A percentile compares a stretch with the other conserved stretches of the same genome.
Evolutionary conservation across 1,140 invertebrate genomes (phyloP).

Genomic region (Tetraneura akinire): DNA sequence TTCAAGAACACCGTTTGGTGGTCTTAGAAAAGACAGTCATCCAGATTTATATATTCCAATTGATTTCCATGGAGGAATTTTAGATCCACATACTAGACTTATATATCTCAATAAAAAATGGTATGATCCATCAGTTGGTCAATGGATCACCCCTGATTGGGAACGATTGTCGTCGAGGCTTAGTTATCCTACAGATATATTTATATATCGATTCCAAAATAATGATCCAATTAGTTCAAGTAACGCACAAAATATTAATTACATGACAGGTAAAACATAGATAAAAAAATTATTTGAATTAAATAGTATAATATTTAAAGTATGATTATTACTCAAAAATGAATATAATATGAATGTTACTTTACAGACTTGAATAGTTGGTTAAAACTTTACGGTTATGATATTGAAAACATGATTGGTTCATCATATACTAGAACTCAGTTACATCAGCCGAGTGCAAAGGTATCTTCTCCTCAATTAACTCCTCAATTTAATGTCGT

Average conservation of each 20-base stretch:
- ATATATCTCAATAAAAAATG: conserved; percentile 80
- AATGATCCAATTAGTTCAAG: conserved; percentile 89
- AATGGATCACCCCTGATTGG: conserved; percentile 94
- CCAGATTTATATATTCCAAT: conserved; percentile 88
- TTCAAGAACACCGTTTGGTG: conserved; percentile 86
- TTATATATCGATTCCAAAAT: conserved; percentile 87
- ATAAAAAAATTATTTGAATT: neutral
- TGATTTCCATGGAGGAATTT: conserved; percentile 88
- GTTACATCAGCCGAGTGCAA: conserved; percentile 76
- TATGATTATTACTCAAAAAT: too few relatives aligned
- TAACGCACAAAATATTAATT: conserved; percentile 66
- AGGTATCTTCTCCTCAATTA: conserved; percentile 73
- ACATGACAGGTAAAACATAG: conserved; percentile 70
- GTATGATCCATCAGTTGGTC: conserved; percentile 89
- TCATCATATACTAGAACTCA: conserved; percentile 73
- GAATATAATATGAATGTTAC: neutral
- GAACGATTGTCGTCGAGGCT: conserved; percentile 78
- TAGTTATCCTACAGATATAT: conserved; percentile 82
- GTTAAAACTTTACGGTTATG: conserved; percentile 85
- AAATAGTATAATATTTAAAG: neutral
- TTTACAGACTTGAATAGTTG: conserved; percentile 75
- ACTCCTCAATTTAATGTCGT: conserved; percentile 84
- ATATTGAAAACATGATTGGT: conserved; percentile 81
- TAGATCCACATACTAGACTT: conserved; percentile 81
- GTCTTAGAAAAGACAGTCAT: conserved; percentile 84